phyloP scores from a whole-genome alignment of 1,140 invertebrate species.

The Lamellibrachia luymesi region DNA sequence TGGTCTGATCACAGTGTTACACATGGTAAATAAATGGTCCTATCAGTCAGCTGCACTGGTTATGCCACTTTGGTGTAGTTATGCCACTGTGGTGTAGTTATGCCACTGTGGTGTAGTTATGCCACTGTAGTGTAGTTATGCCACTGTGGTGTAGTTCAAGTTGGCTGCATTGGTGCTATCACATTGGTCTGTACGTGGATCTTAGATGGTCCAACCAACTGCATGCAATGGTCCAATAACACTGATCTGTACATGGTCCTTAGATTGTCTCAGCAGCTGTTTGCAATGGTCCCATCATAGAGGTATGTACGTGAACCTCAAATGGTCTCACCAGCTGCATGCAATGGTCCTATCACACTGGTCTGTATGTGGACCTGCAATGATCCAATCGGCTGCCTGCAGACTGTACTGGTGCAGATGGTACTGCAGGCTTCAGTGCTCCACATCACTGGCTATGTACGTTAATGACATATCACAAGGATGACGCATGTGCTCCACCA shows the following conservation, averaged over 20 bases:
- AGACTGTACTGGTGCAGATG: neutral
- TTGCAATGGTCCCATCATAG: too few relatives aligned
- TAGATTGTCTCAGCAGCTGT: too few relatives aligned
- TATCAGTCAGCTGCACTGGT: neutral
- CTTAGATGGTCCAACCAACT: neutral
- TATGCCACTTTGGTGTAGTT: neutral
- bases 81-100: neutral
- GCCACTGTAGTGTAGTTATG: neutral
- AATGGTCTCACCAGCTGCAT: too few relatives aligned
- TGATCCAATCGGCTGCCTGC: neutral
- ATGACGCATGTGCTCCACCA: neutral
- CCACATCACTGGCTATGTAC: neutral
- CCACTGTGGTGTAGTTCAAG: neutral
- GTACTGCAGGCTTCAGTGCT: neutral
- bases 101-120: neutral
- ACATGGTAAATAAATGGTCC: too few relatives aligned
- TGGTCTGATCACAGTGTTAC: neutral
- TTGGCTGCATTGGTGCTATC: neutral
- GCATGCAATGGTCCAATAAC: neutral
- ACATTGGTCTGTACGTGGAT: neutral
- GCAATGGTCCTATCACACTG: too few relatives aligned
- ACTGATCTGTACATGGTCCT: neutral
- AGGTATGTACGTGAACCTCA: too few relatives aligned
- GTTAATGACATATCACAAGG: neutral
- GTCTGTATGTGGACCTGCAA: neutral